Conservation (phyloP, 2,797 vertebrate species). For the Glossophaga mutica region DNA sequence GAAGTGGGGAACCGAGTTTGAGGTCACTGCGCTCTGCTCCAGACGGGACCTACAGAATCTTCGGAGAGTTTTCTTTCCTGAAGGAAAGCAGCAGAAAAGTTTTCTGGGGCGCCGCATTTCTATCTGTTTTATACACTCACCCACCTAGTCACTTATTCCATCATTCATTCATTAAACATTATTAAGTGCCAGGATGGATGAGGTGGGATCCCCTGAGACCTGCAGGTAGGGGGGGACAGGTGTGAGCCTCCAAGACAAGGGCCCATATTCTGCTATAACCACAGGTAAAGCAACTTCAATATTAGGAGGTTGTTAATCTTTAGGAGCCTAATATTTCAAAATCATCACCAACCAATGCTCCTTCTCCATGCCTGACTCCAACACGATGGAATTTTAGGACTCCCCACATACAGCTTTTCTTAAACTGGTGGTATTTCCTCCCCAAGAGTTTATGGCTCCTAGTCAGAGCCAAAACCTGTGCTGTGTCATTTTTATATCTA, state of each 20-base stretch:
- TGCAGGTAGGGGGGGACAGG: not conserved
- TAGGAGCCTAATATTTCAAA: conserved; percentile 21
- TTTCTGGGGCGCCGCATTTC: not conserved
- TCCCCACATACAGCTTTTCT: not conserved
- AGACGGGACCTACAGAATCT: not conserved
- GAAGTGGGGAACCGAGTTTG: conserved; percentile 7
- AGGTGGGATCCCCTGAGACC: not conserved
- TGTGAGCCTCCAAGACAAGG: not conserved
- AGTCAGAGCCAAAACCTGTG: not conserved
- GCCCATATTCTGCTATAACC: not conserved
- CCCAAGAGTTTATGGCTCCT: not conserved
- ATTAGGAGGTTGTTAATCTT: not conserved
- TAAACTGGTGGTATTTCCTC: not conserved
- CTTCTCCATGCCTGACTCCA: not conserved
- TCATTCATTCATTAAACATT: not conserved
- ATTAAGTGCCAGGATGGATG: not conserved
- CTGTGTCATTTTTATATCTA: not conserved
- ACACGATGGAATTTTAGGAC: not conserved
- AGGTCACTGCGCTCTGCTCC: not conserved
- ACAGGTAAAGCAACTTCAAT: not conserved
- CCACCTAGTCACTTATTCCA: not conserved
- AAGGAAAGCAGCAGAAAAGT: conserved; percentile 28
- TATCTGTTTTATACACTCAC: not conserved
- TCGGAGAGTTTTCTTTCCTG: not conserved
- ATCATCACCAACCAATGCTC: not conserved